Evolutionary conservation across 2,113 vertebrate genomes (phyloP), one percentile per base, ranked within the genome.

Genomic region (Ameiurus melas): DNA sequence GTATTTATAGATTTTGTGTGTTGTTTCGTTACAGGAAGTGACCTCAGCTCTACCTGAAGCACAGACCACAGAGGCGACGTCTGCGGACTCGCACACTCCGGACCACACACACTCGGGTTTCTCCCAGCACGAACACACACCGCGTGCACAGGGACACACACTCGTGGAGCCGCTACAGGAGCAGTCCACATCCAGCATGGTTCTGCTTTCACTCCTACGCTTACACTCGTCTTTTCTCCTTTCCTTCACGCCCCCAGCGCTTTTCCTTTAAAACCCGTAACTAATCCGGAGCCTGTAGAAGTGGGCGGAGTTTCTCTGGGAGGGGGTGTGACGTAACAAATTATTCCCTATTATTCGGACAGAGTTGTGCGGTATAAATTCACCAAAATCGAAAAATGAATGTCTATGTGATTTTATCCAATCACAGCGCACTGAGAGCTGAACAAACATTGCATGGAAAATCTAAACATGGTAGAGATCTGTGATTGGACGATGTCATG

Each of bases 21-120:
- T 57, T 8, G 51, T 33, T 39, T 27, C 13, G 2, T 57, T 83
- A 30, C 78, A 90, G 89, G 84, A 90, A 78, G 80, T 70, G 25
- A 86, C 17, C 64, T 39, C 57, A 19, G 43, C 55, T 87, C 51
- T 66, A 75, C 39, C 73, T 58, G 64, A 77, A 84, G 62, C 2
- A 39, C 47, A 73, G 8, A 1, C 47, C 12, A 19, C 30, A 51
- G 39, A 39, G 30, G 47, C 53, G 30, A 57, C 36, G 43, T 68
- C 83, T 64, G 55, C 30, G 85, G 43, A 53, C 80, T 30, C 57
- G 2, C 77, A 80, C 77, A 80, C n/a, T 80, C 51, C 27, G 8
- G 33, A 51, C 17, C 57, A 60, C 71, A 89, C 71, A 68, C 75
- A 51, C 16, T 19, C 19, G 0, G 10, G 66, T 39, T 60, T 30